phyloP scores from a whole-genome alignment of 1,140 invertebrate species.

The Battus philenor region DNA sequence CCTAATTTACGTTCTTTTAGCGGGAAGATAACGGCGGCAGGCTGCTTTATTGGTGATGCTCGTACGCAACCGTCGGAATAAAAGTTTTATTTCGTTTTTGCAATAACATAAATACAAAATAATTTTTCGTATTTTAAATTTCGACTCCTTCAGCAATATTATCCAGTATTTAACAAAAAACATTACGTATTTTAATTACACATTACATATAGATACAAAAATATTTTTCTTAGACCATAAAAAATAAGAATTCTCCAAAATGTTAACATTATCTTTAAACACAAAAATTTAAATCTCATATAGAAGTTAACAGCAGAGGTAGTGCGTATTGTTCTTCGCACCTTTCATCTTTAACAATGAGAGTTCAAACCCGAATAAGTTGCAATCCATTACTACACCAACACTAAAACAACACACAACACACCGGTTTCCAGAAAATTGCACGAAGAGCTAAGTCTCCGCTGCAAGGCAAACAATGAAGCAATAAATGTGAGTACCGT shows the following conservation, averaged over 20 bases:
- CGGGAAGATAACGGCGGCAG: slow-evolving; percentile 28
- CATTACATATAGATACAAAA: no score
- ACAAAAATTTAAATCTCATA: no score
- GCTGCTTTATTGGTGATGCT: slow-evolving; percentile 18
- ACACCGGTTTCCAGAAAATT: slow-evolving; percentile 52
- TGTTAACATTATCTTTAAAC: no score
- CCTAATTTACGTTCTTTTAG: slow-evolving; percentile 57
- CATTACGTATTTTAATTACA: no score
- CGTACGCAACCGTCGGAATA: slow-evolving; percentile 11
- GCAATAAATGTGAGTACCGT: slow-evolving; percentile 55
- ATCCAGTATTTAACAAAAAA: no score
- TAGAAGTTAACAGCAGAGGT: no score
- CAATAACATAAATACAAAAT: slow-evolving; percentile 6
- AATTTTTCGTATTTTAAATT: slow-evolving; percentile 5
- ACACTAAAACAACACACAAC: slow-evolving; percentile 36
- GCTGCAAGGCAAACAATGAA: slow-evolving; percentile 58
- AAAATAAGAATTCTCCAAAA: no score
- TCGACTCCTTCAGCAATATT: background rate
- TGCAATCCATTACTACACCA: slow-evolving; percentile 42
- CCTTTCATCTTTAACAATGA: slow-evolving; percentile 31
- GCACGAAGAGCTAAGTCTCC: slow-evolving; percentile 44
- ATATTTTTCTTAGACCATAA: no score
- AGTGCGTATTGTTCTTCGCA: slow-evolving; percentile 4
- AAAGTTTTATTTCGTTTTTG: slow-evolving; percentile 4
- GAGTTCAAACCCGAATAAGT: slow-evolving; percentile 32